phyloP scores from a whole-genome alignment of 2,888 invertebrate species.

The Deroplatys truncata region DNA sequence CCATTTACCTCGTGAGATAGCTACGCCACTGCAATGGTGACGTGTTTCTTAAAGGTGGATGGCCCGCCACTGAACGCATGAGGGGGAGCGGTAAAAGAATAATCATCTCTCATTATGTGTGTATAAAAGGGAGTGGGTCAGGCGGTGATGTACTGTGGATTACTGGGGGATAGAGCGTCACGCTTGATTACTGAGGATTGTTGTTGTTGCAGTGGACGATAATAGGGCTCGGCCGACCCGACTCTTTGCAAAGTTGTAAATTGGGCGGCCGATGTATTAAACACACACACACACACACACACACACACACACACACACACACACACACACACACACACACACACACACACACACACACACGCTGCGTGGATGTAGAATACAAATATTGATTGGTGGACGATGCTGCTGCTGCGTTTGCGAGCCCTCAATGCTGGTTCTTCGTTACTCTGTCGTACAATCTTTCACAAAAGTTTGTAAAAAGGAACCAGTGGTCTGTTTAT shows the following conservation, averaged over 20 bases:
- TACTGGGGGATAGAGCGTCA: background rate
- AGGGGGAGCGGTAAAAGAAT: slow-evolving; percentile 5
- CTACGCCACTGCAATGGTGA: too few relatives aligned
- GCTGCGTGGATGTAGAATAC: background rate
- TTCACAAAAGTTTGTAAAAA: background rate
- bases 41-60: background rate
- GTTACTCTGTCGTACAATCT: background rate
- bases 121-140: slow-evolving; percentile 1
- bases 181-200: slow-evolving; percentile 8
- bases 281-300: background rate
- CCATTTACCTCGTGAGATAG: too few relatives aligned
- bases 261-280: slow-evolving; percentile 6
- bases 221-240: slow-evolving; percentile 1
- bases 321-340: background rate
- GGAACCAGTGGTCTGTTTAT: too few relatives aligned
- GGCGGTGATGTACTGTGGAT: background rate
- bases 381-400: slow-evolving; percentile 10
- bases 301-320: background rate
- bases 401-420: background rate
- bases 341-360: background rate
- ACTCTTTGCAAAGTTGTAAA: slow-evolving; percentile 14
- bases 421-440: background rate
- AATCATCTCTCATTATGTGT: slow-evolving; percentile 18
- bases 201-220: slow-evolving; percentile 1
- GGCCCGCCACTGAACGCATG: background rate